Percentiles rank a stretch among this genome's conserved stretches.
Conservation (phyloP, 2,113 vertebrate genomes). For the Sinocyclocheilus maitianheensis region DNA sequence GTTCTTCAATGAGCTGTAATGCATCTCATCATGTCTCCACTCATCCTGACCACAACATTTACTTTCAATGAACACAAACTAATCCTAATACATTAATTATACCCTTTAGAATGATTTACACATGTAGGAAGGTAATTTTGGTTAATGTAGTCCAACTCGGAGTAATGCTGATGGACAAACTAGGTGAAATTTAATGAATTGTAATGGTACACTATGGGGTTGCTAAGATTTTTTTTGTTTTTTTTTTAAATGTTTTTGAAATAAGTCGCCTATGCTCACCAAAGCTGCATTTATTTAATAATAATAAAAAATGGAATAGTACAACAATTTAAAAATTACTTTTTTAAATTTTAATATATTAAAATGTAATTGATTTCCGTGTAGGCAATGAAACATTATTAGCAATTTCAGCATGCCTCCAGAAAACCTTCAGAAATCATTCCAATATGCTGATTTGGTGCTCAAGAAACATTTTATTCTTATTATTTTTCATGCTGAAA, state of each 20-base stretch:
- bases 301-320: neutral
- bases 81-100: conserved; percentile 10
- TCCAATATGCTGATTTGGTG: neutral
- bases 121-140: neutral
- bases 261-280: too few species aligned
- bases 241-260: too few species aligned
- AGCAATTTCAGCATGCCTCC: neutral
- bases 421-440: neutral
- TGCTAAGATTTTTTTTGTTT: too few species aligned
- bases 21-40: conserved; percentile 35
- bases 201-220: too few species aligned
- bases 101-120: conserved; percentile 19
- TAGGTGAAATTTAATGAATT: neutral
- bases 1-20: conserved; percentile 48
- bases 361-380: neutral
- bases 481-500: neutral
- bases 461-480: neutral
- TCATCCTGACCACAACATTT: conserved; percentile 17
- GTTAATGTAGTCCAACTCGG: neutral
- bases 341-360: neutral
- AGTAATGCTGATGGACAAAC: neutral
- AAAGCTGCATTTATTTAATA: too few species aligned
- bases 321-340: too few species aligned
- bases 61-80: conserved; percentile 27
- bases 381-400: neutral